Percentiles rank a stretch among this genome's conserved stretches.
phyloP scores from a whole-genome alignment of 2,797 vertebrate species.

The Tarsius wallacei region DNA sequence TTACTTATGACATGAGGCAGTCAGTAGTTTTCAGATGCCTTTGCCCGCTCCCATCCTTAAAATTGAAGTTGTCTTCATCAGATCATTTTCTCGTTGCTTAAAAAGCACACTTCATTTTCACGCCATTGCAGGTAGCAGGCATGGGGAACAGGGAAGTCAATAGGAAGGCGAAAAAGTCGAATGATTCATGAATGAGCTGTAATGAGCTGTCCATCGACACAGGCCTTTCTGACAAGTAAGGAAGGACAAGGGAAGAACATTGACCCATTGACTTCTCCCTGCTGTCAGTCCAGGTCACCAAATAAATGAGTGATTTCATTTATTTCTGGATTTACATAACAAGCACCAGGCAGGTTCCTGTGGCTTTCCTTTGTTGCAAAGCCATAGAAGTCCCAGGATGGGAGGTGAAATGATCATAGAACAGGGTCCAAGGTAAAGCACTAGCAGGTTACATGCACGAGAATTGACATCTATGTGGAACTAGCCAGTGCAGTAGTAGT shows the following conservation, averaged over 20 bases:
- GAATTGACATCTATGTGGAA: not conserved
- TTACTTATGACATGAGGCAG: not conserved
- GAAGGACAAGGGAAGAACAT: fast-evolving
- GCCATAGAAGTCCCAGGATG: not conserved
- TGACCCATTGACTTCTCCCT: not conserved
- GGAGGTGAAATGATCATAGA: not conserved
- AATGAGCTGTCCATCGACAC: not conserved
- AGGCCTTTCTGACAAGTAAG: not conserved
- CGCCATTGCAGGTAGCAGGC: not conserved
- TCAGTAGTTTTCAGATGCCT: not conserved
- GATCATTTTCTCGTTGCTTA: not conserved
- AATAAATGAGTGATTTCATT: not conserved
- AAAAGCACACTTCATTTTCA: not conserved
- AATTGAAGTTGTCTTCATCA: not conserved
- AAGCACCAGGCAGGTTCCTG: not conserved
- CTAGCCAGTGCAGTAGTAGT: not conserved
- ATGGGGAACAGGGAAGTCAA: not conserved
- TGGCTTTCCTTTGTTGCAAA: not conserved
- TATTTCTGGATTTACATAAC: not conserved
- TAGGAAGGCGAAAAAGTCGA: not conserved
- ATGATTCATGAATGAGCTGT: not conserved
- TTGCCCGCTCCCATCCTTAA: not conserved
- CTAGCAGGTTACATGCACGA: not conserved
- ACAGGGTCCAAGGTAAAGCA: not conserved
- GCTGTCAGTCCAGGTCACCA: not conserved